Percentiles rank a stretch among this genome's conserved stretches.
Conservation (phyloP, 1,140 invertebrate species). For the Centruroides sculpturatus region DNA sequence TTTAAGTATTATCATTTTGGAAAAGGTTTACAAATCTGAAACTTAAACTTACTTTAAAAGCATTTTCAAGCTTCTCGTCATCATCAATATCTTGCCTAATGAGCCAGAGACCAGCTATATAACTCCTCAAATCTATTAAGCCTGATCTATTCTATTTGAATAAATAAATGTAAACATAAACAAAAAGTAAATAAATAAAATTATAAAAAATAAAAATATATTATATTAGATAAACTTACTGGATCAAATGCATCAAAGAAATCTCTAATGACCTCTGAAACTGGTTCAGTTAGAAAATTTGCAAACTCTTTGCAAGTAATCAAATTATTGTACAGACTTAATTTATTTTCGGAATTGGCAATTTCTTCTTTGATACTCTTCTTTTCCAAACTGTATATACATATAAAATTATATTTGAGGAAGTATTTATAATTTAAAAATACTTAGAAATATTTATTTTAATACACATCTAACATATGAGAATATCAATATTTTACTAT, state of each 20-base stretch:
- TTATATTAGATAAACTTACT: background rate
- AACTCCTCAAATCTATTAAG: background rate
- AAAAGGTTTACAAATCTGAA: no score
- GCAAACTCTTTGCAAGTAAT: background rate
- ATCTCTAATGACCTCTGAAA: conserved; percentile 4
- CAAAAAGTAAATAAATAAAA: no score
- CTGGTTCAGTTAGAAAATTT: background rate
- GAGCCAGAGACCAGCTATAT: background rate
- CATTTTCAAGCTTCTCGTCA: background rate
- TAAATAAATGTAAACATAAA: background rate
- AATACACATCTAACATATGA: no score
- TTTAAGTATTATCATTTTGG: no score
- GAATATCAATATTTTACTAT: no score
- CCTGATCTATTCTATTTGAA: background rate
- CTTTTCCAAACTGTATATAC: background rate
- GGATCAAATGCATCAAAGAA: conserved; percentile 1
- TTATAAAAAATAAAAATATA: background rate
- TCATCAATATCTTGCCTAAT: background rate
- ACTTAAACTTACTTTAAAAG: background rate
- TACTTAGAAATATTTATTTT: background rate
- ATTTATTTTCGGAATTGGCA: background rate
- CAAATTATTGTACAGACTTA: background rate
- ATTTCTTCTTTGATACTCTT: background rate
- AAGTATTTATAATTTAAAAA: background rate
- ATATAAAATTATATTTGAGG: background rate